Base-by-base conservation (phyloP, 2,113 vertebrate species). In the Tenrec ecaudatus region DNA sequence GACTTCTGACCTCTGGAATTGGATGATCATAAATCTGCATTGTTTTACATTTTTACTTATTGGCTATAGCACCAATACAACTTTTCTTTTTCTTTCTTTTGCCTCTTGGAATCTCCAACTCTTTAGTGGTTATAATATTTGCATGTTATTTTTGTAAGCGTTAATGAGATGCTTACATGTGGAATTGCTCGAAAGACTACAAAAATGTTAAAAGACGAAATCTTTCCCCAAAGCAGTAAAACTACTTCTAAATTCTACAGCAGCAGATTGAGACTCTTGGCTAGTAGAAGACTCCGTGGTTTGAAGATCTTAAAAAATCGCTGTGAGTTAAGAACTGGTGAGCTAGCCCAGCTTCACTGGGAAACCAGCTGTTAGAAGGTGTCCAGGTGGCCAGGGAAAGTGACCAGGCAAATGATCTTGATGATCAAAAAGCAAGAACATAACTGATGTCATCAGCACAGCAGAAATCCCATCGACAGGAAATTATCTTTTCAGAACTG, bases 161-260 rank as follows among this genome's bases (percentile, higher is more conserved):
- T 88, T 57, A 80, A 53, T 79, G 73, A 88, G 36, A 62, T 53
- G 86, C 16, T 76, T 22, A 83, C 23, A 69, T 53, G 23, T 89
- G n/a, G 64, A 57, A 89, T 58, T 62, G 33, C 62, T 91, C 95
- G 90, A 71, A 93, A 83, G 77, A 77, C 60, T 8, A 82, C 66
- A 9, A 86, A 76, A 82, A 77, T 25, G 71, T 90, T 6, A 58
- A 77, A 84, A 85, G 9, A 47, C 64, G 64, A 88, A 5, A 23
- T 73, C n/a, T 91, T 82, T 89, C 90, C 8, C 90, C 82, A 94
- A 82, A 90, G 82, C 10, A 92, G 7, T 92, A 83, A 75, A 93
- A 62, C 57, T 92, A 43, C 89, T 90, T 88, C 60, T 80, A 76
- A 82, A 8, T 78, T 90, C 38, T 73, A 58, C 0, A 57, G 66